A percentile compares a stretch with the other conserved stretches of the same genome.
These are phyloP conservation scores for Anthrax anthrax DNA, from an alignment of 2,888 invertebrate genomes.

Conservation along the genomic window DNA sequence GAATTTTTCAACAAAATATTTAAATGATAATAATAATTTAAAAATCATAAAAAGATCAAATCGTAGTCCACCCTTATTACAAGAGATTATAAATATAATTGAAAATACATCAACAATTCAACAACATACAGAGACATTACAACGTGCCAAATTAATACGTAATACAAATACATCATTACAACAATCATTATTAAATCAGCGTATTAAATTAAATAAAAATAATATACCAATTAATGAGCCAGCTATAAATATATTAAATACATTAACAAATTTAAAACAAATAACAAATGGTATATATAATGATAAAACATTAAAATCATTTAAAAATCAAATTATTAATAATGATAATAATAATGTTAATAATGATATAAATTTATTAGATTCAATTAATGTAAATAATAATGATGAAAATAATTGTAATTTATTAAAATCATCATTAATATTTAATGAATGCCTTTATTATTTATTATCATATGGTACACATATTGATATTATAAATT, in stretches of 20 bases:
- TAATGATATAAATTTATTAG: background rate
- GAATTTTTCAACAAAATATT: background rate
- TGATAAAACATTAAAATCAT: conserved; percentile 6
- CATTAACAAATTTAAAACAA: conserved; percentile 41
- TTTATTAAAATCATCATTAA: conserved; percentile 31
- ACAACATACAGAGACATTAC: conserved; percentile 26
- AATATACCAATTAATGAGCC: conserved; percentile 41
- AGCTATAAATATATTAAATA: conserved; percentile 45
- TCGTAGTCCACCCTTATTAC: conserved; percentile 51
- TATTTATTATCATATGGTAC: conserved; percentile 72
- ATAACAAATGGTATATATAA: conserved; percentile 41
- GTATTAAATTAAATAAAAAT: conserved; percentile 34
- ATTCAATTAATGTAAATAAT: too few species aligned
- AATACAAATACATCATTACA: conserved; percentile 28
- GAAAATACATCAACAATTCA: conserved; percentile 36
- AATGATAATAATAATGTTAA: conserved; percentile 18
- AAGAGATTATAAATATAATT: conserved; percentile 54
- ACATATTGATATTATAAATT: conserved; percentile 55
- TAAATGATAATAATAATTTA: conserved; percentile 17
- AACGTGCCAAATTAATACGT: conserved; percentile 26
- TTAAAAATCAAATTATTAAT: background rate
- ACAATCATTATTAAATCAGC: conserved; percentile 19
- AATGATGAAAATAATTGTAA: conserved; percentile 9
- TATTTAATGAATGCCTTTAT: conserved; percentile 65
- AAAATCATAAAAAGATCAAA: conserved; percentile 35